Conservation (phyloP, 2,888 invertebrate species). For the Neoitamus cyanurus region DNA sequence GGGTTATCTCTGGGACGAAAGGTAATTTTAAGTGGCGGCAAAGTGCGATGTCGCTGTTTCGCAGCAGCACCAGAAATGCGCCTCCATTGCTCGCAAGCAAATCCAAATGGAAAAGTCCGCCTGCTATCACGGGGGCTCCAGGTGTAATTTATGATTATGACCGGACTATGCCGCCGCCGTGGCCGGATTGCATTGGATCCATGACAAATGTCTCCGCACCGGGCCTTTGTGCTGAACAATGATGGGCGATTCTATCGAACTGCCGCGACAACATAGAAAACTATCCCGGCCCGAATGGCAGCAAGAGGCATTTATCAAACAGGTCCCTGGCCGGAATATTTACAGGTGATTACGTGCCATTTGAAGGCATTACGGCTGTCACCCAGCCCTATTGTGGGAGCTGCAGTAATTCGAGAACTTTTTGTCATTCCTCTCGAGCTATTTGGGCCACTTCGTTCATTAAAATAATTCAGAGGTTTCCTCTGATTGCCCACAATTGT, state of each 20-base stretch:
- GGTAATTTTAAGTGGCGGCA: slow-evolving; percentile 4
- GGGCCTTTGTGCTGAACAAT: background rate
- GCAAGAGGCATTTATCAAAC: background rate
- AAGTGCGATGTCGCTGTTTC: background rate
- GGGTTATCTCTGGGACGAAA: background rate
- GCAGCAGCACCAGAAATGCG: background rate
- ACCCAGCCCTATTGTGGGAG: background rate
- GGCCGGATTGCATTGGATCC: background rate
- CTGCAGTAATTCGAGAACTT: background rate
- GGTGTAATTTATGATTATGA: slow-evolving; percentile 15
- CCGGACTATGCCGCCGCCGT: background rate
- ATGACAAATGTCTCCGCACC: background rate
- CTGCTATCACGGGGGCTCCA: background rate
- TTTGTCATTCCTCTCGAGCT: background rate
- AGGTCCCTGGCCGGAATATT: background rate
- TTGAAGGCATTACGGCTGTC: background rate
- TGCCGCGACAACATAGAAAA: slow-evolving; percentile 1
- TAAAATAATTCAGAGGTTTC: background rate
- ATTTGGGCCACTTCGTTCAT: background rate
- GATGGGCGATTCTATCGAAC: background rate
- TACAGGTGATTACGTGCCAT: background rate
- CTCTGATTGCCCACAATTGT: background rate
- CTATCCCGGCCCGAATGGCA: background rate
- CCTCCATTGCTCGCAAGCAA: background rate
- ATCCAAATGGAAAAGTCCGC: background rate